Base-by-base conservation (phyloP, 2,113 vertebrate genomes). In the Loxodonta africana region DNA sequence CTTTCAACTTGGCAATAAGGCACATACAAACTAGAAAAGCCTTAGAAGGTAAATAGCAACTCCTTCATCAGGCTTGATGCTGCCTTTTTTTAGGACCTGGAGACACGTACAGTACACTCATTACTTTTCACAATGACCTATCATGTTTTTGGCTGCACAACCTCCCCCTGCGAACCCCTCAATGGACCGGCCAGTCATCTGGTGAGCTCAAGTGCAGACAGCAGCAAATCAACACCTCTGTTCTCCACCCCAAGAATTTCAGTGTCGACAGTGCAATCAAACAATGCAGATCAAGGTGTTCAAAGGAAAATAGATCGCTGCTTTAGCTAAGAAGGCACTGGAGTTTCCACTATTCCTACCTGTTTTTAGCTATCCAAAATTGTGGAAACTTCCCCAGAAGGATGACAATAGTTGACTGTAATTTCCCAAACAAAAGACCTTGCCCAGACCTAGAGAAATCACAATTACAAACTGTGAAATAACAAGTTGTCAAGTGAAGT, bases 1-100 rank as follows among this genome's bases (percentile, higher is more conserved):
- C 83, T 96, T 93, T 96, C 91, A 94, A 87, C 53, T 86, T 96
- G 62, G 78, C 74, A 63, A 74, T 57, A 44, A 7, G 7, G 25
- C 21, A 83, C 83, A 63, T 53, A 74, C 0, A 0, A 91, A 67
- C 48, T 21, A 63, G 78, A 96, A 80, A 76, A 89, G 78, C 80
- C 90, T 91, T 83, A 63, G 46, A 95, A 97, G 74, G 74, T 44
- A 83, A 94, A 89, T 2, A 67, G 37, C 74, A 62, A 17, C 20
- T 2, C 5, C 53, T 85, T 69, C 48, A 76, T 63, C n/a, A 77
- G 80, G 78, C 0, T 3, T 15, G 28, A 77, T 6, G 11, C 2
- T 46, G 7, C 33, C 5, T 21, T 62, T 88, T 25, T 60, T 46
- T 30, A 33, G 53, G 62, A 73, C 28, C 6, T 30, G 18, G 17